Evolutionary conservation across 2,888 invertebrate genomes (phyloP), one percentile per base, ranked within the genome.

Genomic region (Tetheella fluctuosa): DNA sequence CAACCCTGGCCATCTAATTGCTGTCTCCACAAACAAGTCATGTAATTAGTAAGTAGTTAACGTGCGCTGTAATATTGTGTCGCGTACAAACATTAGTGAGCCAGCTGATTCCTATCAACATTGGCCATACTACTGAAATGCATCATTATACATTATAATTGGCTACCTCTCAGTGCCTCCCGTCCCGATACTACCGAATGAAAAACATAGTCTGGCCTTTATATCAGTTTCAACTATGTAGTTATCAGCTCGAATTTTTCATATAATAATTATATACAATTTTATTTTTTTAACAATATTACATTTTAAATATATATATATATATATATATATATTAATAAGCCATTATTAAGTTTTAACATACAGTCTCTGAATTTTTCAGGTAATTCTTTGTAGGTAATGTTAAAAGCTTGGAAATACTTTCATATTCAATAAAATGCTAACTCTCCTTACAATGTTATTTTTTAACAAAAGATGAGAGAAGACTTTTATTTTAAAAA

Each of bases 41-140:
- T 48, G 6, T 20, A 17, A 48, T 48, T 17, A 42, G n/a, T 42
- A 1, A 7, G 15, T 48, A 48, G 20, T 48, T 48, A 48, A n/a
- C 12, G 17, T 8, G 48, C 8, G 20, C 20, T 20, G 20, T 20
- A 48, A 7, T 20, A 48, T 20, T 48, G 10, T 48, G 20, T 17
- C 4, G 48, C n/a, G 48, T 48, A 48, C 20, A 48, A 48, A 20
- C 48, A 42, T 42, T 17, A 48, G 48, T 48, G 10, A 2, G 48
- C 10, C 48, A 48, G 48, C 48, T 48, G 48, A 48, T 48, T 48
- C 48, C 17, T 48, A 48, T 20, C 48, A 10, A 20, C 48, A 48
- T 10, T 48, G 48, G 48, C 48, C 20, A 42, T 42, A 42, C 2
- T 10, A 48, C 48, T 48, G 48, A 48, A 48, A 48, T 20, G 48